Base-by-base conservation (phyloP, 2,797 vertebrate species). In the Sciurus vulgaris region DNA sequence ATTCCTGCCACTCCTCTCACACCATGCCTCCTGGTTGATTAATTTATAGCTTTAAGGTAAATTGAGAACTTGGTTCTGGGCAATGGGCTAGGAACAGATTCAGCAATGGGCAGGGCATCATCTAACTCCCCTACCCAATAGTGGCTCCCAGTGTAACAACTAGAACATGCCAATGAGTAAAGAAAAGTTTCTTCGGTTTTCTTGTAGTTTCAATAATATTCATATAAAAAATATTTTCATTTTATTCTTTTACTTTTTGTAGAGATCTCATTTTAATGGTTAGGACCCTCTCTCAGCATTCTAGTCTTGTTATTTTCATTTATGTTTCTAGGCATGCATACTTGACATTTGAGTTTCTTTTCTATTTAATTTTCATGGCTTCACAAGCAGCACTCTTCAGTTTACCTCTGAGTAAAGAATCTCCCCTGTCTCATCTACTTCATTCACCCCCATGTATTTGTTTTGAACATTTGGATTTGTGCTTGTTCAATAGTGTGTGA, bases 401-500 rank as follows among this genome's bases (percentile, higher is more conserved):
- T 81, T 94, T 92, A 44, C 86, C 69, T 91, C 86, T 41, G 72
- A 82, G 92, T 41, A 72, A 94, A 91, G 38, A 49, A 65, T 59
- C 51, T 79, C 65, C 69, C 65, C 14, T 67, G 78, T 70, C 76
- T 95, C 20, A 1, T 69, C 72, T 69, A 61, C 69, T 72, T 88
- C 47, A 56, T 76, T 89, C 95, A 63, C 18, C 28, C 38, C 83
- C 69, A 30, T 69, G 20, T 72, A 41, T 86, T 89, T 96, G 78
- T 76, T 95, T 84, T 61, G 63, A 76, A 54, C 73, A 88, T 88
- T 92, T 78, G 67, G n/a, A 78, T 92, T 85, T 93, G 94, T 95
- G 77, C 28, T 91, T 61, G 69, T 86, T 97, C 88, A 93, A 47
- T 93, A 63, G 38, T 72, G 81, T 96, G 81, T 95, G 63, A 90